Percentiles rank a stretch among this genome's conserved stretches.
These are phyloP conservation scores for Syngnathus floridae DNA, from an alignment of 2,113 vertebrate species.

Conservation along the genomic window DNA sequence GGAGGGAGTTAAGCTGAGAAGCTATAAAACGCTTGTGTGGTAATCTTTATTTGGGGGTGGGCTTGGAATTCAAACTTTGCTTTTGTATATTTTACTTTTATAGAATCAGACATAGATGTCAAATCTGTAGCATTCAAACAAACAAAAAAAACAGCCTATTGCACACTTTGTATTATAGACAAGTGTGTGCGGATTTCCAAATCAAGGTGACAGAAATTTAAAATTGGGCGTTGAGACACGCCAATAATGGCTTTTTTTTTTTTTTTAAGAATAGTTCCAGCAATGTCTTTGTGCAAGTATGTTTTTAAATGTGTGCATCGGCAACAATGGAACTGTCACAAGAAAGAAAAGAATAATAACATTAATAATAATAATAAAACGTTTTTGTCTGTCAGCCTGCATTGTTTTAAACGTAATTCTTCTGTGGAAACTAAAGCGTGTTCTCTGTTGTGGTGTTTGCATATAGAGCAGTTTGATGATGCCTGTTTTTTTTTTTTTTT, in stretches of 20 bases:
- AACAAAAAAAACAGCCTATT: conserved; percentile 46
- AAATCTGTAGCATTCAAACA: conserved; percentile 55
- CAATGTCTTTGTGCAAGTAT: conserved; percentile 75
- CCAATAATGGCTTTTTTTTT: background rate
- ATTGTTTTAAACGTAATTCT: conserved; percentile 78
- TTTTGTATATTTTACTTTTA: conserved; percentile 66
- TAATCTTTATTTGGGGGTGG: conserved; percentile 57
- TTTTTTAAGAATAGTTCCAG: conserved; percentile 63
- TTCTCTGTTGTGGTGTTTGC: conserved; percentile 77
- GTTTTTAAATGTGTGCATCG: conserved; percentile 76
- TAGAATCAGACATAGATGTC: conserved; percentile 68
- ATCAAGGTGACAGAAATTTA: conserved; percentile 63
- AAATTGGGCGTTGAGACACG: background rate
- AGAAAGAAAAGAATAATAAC: conserved; percentile 60
- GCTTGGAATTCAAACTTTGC: conserved; percentile 29
- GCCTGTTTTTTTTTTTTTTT: conserved; percentile 59
- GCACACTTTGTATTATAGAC: conserved; percentile 58
- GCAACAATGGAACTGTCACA: conserved; percentile 73
- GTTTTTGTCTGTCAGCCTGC: conserved; percentile 75
- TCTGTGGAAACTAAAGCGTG: conserved; percentile 69
- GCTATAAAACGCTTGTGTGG: conserved; percentile 60
- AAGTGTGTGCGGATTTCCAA: conserved; percentile 57
- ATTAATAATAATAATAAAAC: conserved; percentile 46
- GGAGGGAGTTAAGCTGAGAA: conserved; percentile 56
- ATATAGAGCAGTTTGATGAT: conserved; percentile 74